Percentiles rank a stretch among this genome's conserved stretches.
Evolutionary conservation across 2,888 invertebrate genomes (phyloP).

Genomic region (Caenorhabditis zanzibari): DNA sequence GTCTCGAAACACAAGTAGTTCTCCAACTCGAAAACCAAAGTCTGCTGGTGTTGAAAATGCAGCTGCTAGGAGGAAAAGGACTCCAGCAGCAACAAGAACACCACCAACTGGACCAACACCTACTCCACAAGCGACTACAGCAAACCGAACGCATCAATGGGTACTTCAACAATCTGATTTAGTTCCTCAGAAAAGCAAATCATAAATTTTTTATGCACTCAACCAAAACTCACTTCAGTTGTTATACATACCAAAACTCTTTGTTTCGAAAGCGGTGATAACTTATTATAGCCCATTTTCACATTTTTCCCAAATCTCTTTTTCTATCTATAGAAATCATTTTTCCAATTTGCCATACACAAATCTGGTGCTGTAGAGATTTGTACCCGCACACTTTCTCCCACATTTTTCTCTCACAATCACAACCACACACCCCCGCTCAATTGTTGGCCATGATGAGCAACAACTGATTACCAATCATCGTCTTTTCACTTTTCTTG

Average conservation of each 20-base stretch:
- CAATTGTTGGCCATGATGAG: slow-evolving; percentile 61
- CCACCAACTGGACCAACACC: slow-evolving; percentile 46
- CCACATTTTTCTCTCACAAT: slow-evolving; percentile 17
- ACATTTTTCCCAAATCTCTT: slow-evolving; percentile 33
- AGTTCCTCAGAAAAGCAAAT: slow-evolving; percentile 65
- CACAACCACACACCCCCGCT: slow-evolving; percentile 15
- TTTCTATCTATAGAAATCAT: slow-evolving; percentile 46
- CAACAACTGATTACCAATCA: slow-evolving; percentile 44
- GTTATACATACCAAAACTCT: slow-evolving; percentile 52
- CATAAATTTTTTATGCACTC: slow-evolving; percentile 11
- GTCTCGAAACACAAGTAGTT: slow-evolving; percentile 67
- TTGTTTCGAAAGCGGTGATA: slow-evolving; percentile 55
- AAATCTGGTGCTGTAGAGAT: slow-evolving; percentile 67
- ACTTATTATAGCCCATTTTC: slow-evolving; percentile 48
- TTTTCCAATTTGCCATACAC: slow-evolving; percentile 64
- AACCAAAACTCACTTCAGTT: slow-evolving; percentile 46
- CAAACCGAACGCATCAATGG: slow-evolving; percentile 77
- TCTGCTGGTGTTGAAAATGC: slow-evolving; percentile 57
- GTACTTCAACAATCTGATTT: slow-evolving; percentile 80
- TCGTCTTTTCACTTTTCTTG: slow-evolving; percentile 43
- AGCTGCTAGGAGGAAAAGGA: slow-evolving; percentile 62
- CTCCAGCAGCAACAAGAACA: slow-evolving; percentile 52
- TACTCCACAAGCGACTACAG: slow-evolving; percentile 35
- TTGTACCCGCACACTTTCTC: slow-evolving; percentile 44
- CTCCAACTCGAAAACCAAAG: slow-evolving; percentile 68